phyloP scores from a whole-genome alignment of 2,888 invertebrate species.

The Zootermopsis nevadensis region DNA sequence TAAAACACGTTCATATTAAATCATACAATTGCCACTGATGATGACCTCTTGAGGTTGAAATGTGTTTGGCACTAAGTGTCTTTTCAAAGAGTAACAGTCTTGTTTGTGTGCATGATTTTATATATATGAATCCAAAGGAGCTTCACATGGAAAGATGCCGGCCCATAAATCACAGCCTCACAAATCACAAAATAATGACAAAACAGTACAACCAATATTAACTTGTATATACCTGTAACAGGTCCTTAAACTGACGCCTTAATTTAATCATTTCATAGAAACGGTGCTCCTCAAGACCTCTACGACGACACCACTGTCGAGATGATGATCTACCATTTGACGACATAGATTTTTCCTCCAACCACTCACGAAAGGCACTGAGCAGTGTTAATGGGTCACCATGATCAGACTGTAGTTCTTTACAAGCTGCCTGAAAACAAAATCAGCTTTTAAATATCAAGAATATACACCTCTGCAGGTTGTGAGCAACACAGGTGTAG shows the following conservation, averaged over 20 bases:
- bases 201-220: not conserved
- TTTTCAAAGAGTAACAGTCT: no score
- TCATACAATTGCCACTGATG: no score
- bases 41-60: no score
- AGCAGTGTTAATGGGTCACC: slow-evolving; percentile 95
- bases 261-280: slow-evolving; percentile 97
- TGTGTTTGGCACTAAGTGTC: no score
- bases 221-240: slow-evolving; percentile 72
- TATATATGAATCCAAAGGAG: no score
- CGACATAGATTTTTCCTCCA: slow-evolving; percentile 73
- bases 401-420: slow-evolving; percentile 89
- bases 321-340: slow-evolving; percentile 59
- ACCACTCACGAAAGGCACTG: slow-evolving; percentile 89
- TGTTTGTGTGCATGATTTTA: no score
- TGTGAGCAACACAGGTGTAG: no score
- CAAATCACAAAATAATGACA: not conserved
- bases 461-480: not conserved
- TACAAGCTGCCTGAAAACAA: slow-evolving; percentile 71
- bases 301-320: slow-evolving; percentile 86
- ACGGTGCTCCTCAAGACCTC: slow-evolving; percentile 96
- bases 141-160: no score
- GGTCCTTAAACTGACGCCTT: slow-evolving; percentile 86
- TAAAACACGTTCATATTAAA: no score
- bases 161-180: no score
- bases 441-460: not conserved